Percentiles rank a stretch among this genome's conserved stretches.
These are phyloP conservation scores for Rousettus madagascariensis DNA, from an alignment of 2,797 vertebrate genomes.

Conservation along the genomic window DNA sequence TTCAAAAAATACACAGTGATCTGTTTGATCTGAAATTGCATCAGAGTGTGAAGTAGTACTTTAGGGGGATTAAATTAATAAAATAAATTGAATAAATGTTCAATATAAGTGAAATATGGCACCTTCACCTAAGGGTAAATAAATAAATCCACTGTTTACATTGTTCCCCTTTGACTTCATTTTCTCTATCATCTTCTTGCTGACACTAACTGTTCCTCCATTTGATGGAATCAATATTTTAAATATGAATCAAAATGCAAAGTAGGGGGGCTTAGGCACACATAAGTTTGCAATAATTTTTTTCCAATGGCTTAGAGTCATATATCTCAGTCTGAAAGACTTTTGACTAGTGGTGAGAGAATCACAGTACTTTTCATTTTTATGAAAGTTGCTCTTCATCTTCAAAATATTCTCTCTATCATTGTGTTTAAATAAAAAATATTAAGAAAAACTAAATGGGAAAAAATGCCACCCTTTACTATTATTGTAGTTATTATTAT, in stretches of 20 bases:
- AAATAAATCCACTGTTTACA: constrained; percentile 80
- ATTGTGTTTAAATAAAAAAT: constrained; percentile 21
- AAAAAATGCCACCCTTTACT: neutral
- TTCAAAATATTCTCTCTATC: constrained; percentile 43
- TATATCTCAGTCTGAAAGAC: constrained; percentile 69
- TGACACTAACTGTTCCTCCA: constrained; percentile 76
- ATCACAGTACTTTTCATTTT: constrained; percentile 9
- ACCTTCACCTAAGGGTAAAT: constrained; percentile 75
- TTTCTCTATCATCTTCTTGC: constrained; percentile 76
- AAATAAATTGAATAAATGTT: constrained; percentile 77
- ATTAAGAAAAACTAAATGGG: neutral
- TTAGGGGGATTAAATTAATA: constrained; percentile 80
- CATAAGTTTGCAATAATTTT: constrained; percentile 74
- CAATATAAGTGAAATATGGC: constrained; percentile 77
- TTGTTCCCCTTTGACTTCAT: constrained; percentile 77
- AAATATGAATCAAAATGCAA: constrained; percentile 78
- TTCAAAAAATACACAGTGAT: constrained; percentile 76
- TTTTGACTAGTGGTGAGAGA: constrained; percentile 60
- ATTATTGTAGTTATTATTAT: neutral
- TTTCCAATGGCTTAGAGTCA: constrained; percentile 64
- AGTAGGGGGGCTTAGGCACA: constrained; percentile 55
- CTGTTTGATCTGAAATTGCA: constrained; percentile 75
- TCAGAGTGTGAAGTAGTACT: constrained; percentile 70
- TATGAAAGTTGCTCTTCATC: constrained; percentile 44
- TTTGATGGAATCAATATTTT: constrained; percentile 82